phyloP scores from a whole-genome alignment of 1,140 invertebrate species.

The Hirudo medicinalis region DNA sequence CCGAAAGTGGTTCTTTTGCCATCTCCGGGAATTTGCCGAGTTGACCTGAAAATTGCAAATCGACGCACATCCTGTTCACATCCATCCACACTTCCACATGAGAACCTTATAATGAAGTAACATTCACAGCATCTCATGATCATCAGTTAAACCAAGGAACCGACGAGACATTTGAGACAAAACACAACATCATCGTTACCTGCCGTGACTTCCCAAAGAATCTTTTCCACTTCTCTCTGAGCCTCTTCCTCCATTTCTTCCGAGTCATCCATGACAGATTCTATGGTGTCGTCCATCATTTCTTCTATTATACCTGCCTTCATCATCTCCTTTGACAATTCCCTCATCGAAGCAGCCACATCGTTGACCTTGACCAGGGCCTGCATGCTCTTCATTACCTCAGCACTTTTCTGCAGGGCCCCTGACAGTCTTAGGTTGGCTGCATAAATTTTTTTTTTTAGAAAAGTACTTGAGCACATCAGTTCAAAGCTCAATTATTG shows the following conservation, averaged over 20 bases:
- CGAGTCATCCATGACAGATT: constrained; percentile 48
- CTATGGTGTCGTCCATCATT: constrained; percentile 97
- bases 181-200: constrained; percentile 43
- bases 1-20: constrained; percentile 27
- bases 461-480: neutral
- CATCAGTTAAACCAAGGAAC: neutral
- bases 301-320: constrained; percentile 96
- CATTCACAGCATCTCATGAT: neutral
- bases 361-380: constrained; percentile 74
- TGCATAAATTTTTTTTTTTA: constrained; percentile 25
- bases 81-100: too few relatives aligned
- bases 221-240: constrained; percentile 81
- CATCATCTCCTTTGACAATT: constrained; percentile 98
- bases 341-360: constrained; percentile 86
- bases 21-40: constrained; percentile 62
- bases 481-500: neutral
- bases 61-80: neutral
- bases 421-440: constrained; percentile 79
- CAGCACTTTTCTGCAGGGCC: constrained; percentile 76
- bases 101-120: neutral
- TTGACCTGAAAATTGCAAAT: constrained; percentile 44
- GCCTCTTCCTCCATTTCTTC: constrained; percentile 55
- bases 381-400: constrained; percentile 94
- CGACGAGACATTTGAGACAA: neutral
- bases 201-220: constrained; percentile 87